phyloP scores from a whole-genome alignment of 1,140 invertebrate species.

The Battus philenor region DNA sequence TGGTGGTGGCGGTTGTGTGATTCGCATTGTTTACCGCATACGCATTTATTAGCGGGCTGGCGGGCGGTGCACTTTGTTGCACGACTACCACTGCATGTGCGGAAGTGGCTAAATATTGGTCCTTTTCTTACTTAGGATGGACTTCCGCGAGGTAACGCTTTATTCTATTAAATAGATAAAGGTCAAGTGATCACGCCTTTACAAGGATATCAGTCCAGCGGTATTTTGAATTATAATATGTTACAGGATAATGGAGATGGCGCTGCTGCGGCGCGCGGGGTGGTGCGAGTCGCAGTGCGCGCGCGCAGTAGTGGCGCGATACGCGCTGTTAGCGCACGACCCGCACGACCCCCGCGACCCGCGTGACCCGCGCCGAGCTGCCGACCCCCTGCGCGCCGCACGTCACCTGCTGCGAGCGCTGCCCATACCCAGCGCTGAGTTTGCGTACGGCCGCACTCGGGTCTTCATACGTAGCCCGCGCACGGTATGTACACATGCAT shows the following conservation, averaged over 20 bases:
- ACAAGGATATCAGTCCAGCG: no score
- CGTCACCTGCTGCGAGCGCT: constrained; percentile 78
- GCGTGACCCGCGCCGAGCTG: constrained; percentile 20
- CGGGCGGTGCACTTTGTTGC: no score
- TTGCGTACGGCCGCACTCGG: constrained; percentile 84
- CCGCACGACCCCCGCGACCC: constrained; percentile 21
- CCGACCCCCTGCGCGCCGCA: constrained; percentile 51
- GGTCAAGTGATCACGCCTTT: background rate
- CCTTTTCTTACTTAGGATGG: no score
- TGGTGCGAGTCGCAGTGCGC: constrained; percentile 67
- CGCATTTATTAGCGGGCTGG: no score
- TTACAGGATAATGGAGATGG: constrained; percentile 65
- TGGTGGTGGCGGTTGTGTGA: no score
- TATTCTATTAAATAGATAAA: no score
- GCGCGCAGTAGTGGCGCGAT: constrained; percentile 49
- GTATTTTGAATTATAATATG: no score
- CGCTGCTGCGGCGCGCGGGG: constrained; percentile 57
- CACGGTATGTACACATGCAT: constrained; percentile 33
- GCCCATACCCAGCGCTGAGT: constrained; percentile 84
- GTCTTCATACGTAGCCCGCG: constrained; percentile 83
- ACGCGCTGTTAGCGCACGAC: constrained; percentile 37
- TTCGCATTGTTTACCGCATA: no score
- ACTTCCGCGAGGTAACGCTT: no score
- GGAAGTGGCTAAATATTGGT: no score
- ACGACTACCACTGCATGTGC: no score